Evolutionary conservation across 2,113 vertebrate species (phyloP), one percentile per base, ranked within the genome.

Genomic region (Hydrolagus affinis): DNA sequence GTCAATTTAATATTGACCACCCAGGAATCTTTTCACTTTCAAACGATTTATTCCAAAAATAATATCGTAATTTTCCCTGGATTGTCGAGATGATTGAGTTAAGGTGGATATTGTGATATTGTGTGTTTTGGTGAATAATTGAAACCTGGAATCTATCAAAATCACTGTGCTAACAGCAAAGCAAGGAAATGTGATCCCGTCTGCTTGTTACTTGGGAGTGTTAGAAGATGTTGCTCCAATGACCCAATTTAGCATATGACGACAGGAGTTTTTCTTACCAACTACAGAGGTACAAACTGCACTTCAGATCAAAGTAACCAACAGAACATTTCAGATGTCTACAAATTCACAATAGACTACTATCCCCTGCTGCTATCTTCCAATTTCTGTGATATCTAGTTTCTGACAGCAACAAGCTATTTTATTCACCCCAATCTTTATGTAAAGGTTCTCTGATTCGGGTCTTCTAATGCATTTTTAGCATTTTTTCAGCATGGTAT

Each of bases 81-180:
- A 7, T 60, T 60, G 8, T 80, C 64, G 25, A 30, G 28, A 10
- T 19, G 15, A 17, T 75, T 75, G 19, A 17, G 15, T 32, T 19
- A 15, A 21, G 1, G 32, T 68, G 28, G 17, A 19, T 32, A 28
- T 30, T 66, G 28, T 21, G 32, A 78, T 59, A 78, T 78, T 62
- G 23, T 44, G 44, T 44, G 76, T 25, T 25, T 25, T 2, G n/a
- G 15, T 60, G 56, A 75, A 44, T 75, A 19, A 44, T 14, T 75
- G 73, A 32, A 75, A 44, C 25, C n/a, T 78, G 57, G 76, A 62
- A 77, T 25, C 28, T 17, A 75, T 75, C 73, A 75, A 75, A 9
- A 75, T 75, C 56, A 15, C 21, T 14, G 21, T 75, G 32, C 15
- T 56, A 32, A 21, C 44, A 19, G 19, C 14, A 56, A 15, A 1